Percentiles rank a stretch among this genome's conserved stretches.
These are phyloP conservation scores for Podargus strigoides DNA, from an alignment of 2,797 vertebrate genomes.

Conservation along the genomic window DNA sequence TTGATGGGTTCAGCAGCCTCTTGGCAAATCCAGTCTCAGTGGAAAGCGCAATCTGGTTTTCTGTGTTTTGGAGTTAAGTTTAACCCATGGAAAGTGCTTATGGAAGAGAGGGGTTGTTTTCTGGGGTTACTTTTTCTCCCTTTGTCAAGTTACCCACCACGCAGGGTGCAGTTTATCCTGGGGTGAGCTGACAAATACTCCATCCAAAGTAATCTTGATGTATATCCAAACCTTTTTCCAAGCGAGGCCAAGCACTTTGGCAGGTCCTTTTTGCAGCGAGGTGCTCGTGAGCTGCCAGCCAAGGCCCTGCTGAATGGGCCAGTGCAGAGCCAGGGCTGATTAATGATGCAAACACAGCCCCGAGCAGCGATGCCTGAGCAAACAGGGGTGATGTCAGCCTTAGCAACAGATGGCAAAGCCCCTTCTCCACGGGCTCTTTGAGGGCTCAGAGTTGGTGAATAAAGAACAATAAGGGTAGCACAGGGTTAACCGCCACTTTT, in stretches of 20 bases:
- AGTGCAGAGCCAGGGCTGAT: slow-evolving; percentile 2
- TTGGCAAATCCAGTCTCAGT: not conserved
- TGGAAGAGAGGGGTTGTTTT: not conserved
- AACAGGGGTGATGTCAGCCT: slow-evolving; percentile 70
- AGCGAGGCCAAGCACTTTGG: slow-evolving; percentile 1
- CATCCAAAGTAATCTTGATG: not conserved
- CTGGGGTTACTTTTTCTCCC: not conserved
- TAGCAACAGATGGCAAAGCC: slow-evolving; percentile 67
- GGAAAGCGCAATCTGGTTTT: not conserved
- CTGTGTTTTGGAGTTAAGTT: not conserved
- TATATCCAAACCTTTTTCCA: not conserved
- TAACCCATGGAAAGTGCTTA: not conserved
- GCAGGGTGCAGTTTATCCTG: not conserved
- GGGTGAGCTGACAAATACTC: not conserved
- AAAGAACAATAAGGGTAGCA: slow-evolving; percentile 54
- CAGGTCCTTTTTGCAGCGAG: slow-evolving; percentile 23
- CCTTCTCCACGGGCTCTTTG: not conserved
- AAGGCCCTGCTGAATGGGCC: slow-evolving; percentile 42
- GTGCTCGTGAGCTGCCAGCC: slow-evolving; percentile 18
- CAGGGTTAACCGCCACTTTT: slow-evolving; percentile 68
- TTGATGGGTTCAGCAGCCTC: not conserved
- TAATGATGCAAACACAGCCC: slow-evolving; percentile 14
- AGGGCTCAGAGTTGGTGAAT: not conserved
- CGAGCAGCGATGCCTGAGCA: not conserved
- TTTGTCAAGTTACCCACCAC: not conserved